Conservation (phyloP, 2,113 vertebrate genomes). For the Podilymbus podiceps region DNA sequence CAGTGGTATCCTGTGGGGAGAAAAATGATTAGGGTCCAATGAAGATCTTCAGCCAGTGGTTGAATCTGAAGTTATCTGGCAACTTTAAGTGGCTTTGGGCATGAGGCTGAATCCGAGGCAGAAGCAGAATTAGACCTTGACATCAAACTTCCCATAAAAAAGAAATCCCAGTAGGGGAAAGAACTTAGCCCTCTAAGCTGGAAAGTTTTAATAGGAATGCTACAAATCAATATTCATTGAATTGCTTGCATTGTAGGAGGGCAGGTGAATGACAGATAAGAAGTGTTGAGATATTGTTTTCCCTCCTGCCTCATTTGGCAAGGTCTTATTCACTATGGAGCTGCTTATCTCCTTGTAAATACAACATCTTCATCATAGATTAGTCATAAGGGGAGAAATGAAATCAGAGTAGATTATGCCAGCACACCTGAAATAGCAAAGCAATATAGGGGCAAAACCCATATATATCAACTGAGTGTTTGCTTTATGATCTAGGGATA, state of each 20-base stretch:
- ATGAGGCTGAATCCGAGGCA: background rate
- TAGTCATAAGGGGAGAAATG: constrained; percentile 12
- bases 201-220: background rate
- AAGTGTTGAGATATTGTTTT: constrained; percentile 21
- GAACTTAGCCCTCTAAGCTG: background rate
- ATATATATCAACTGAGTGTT: background rate
- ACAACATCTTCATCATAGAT: constrained; percentile 8
- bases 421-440: constrained; percentile 53
- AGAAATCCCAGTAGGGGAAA: background rate
- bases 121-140: background rate
- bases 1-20: background rate
- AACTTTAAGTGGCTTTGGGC: background rate
- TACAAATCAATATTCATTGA: background rate
- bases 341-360: constrained; percentile 1
- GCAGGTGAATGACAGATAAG: constrained; percentile 10
- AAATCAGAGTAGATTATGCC: background rate
- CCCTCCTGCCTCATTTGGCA: constrained; percentile 5
- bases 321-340: background rate
- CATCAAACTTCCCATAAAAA: background rate
- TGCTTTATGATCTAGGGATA: background rate
- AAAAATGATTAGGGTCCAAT: background rate
- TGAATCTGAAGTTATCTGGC: background rate
- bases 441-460: background rate
- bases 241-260: background rate
- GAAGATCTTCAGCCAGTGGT: background rate